These are phyloP conservation scores for Fragum whitleyi DNA, from an alignment of 2,888 invertebrate genomes.

Conservation along the genomic window DNA sequence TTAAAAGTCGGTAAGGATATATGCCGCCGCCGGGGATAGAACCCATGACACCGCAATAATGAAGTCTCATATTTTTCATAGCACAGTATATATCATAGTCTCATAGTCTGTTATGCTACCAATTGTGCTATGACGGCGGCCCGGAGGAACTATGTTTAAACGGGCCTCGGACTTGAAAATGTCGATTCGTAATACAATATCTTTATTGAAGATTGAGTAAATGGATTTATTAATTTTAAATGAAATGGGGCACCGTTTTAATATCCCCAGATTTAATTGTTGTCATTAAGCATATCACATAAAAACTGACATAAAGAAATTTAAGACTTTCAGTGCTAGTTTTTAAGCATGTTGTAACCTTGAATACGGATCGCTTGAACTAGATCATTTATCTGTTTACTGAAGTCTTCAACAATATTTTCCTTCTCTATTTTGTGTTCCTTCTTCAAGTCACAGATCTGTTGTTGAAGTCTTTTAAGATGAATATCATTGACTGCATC, in stretches of 20 bases:
- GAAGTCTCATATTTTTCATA: too few species aligned
- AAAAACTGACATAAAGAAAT: not conserved
- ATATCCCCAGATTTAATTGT: slow-evolving; percentile 17
- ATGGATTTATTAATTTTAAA: slow-evolving; percentile 4
- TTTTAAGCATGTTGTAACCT: too few species aligned
- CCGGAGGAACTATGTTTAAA: too few species aligned
- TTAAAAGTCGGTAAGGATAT: too few species aligned
- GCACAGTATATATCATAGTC: too few species aligned
- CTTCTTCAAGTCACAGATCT: slow-evolving; percentile 81
- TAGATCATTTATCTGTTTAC: slow-evolving; percentile 81
- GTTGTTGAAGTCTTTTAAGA: slow-evolving; percentile 80
- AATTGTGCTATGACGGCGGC: too few species aligned
- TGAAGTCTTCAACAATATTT: slow-evolving; percentile 83
- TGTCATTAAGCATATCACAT: slow-evolving; percentile 8
- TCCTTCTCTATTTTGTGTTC: slow-evolving; percentile 83
- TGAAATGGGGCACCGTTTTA: slow-evolving; percentile 14
- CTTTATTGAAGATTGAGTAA: not conserved
- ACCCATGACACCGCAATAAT: too few species aligned
- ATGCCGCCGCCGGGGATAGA: too few species aligned
- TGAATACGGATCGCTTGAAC: too few species aligned
- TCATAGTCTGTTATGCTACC: too few species aligned
- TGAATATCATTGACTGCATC: slow-evolving; percentile 84
- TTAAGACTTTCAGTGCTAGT: not conserved
- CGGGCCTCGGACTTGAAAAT: too few species aligned
- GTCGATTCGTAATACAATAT: not conserved